Evolutionary conservation across 2,888 invertebrate genomes (phyloP).

Genomic region (Aricia artaxerxes): DNA sequence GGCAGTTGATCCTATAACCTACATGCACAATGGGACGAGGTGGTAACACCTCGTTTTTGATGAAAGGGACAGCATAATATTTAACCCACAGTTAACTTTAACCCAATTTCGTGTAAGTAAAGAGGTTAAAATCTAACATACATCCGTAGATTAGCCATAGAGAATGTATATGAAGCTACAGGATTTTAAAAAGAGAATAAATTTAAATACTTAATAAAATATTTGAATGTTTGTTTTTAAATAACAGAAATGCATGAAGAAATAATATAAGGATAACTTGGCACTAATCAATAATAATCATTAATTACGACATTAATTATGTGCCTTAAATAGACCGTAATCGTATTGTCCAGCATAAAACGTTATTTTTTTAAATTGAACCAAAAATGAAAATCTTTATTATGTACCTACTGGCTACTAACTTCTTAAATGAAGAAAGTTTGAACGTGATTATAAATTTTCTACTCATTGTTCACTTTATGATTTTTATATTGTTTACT

Average conservation of each 20-base stretch:
- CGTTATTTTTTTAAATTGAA: background rate
- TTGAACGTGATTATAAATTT: conserved; percentile 21
- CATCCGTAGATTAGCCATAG: no score
- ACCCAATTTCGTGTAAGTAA: no score
- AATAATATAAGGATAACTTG: no score
- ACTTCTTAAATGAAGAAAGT: conserved; percentile 1
- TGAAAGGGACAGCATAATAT: background rate
- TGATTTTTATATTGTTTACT: conserved; percentile 23
- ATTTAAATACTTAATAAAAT: background rate
- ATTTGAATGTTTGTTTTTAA: no score
- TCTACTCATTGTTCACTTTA: conserved; percentile 25
- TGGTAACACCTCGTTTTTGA: conserved; percentile 21
- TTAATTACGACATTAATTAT: no score
- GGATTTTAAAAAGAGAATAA: no score
- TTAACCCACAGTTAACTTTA: background rate
- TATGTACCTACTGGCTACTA: background rate
- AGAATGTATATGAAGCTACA: no score
- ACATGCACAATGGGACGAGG: conserved; percentile 44
- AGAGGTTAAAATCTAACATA: no score
- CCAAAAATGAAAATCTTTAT: background rate
- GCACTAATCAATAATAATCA: no score
- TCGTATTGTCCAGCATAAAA: background rate
- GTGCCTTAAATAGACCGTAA: no score
- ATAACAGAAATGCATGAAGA: no score
- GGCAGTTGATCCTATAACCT: conserved; percentile 65